Conservation (phyloP, 2,888 invertebrate species). For the Agrochola circellaris region DNA sequence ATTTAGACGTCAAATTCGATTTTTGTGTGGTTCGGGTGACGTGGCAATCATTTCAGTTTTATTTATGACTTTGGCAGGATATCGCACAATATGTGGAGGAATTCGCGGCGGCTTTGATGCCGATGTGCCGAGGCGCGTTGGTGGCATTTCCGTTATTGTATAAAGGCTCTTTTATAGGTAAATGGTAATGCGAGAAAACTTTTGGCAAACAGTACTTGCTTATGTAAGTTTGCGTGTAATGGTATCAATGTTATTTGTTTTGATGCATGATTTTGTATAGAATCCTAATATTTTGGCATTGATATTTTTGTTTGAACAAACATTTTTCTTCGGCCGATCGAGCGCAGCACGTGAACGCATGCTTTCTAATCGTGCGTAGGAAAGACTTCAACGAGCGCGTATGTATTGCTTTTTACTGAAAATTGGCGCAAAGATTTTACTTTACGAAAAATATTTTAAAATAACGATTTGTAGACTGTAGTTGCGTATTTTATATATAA, state of each 20-base stretch:
- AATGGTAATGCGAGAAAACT: slow-evolving; percentile 60
- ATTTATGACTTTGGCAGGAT: slow-evolving; percentile 88
- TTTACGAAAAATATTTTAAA: background rate
- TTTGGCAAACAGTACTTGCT: slow-evolving; percentile 55
- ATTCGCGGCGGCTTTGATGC: slow-evolving; percentile 86
- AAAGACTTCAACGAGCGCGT: slow-evolving; percentile 85
- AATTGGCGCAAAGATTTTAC: background rate
- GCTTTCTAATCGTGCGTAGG: slow-evolving; percentile 34
- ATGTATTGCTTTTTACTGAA: background rate
- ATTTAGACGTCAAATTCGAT: slow-evolving; percentile 90
- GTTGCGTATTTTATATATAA: background rate
- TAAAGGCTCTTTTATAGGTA: slow-evolving; percentile 71
- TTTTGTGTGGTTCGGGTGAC: slow-evolving; percentile 83
- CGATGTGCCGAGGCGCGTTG: slow-evolving; percentile 78
- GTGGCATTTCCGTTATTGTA: slow-evolving; percentile 88
- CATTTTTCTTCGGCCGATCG: background rate
- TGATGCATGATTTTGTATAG: slow-evolving; percentile 10
- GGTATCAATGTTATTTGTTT: slow-evolving; percentile 46
- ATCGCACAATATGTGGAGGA: slow-evolving; percentile 84
- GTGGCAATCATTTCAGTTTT: slow-evolving; percentile 87
- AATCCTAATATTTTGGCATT: background rate
- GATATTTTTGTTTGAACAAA: background rate
- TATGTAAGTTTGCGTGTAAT: slow-evolving; percentile 47
- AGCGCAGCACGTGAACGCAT: slow-evolving; percentile 11
- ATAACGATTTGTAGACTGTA: background rate